Evolutionary conservation across 2,113 vertebrate genomes (phyloP), one percentile per base, ranked within the genome.

Genomic region (Ptyas mucosa): DNA sequence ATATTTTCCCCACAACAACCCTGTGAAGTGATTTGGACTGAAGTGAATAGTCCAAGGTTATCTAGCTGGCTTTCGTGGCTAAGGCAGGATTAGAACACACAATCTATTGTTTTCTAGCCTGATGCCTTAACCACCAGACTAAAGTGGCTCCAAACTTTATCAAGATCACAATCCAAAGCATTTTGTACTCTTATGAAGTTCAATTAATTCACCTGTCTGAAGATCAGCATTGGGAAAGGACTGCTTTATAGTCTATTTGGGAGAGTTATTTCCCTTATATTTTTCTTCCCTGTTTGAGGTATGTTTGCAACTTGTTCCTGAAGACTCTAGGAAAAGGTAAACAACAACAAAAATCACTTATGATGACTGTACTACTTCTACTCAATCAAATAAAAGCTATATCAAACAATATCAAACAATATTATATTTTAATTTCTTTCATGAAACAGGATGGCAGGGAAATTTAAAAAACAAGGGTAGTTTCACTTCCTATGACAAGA

Each of bases 141-240:
- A n/a, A n/a, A n/a, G n/a, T n/a, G n/a, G n/a, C n/a, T n/a, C n/a
- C n/a, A n/a, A n/a, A n/a, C n/a, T 61, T 87, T 90, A 53, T 46
- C 29, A 90, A 89, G 51, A 20, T 24, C 34, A 94, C 85, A 23
- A 53, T 94, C 91, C 87, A 93, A 75, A 93, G 81, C 43, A 46
- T 94, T 92, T 92, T 91, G 81, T 85, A 91, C 46, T 23, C 20
- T 58, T 88, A 89, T 51, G 18, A 21, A 46, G 46, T 46, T 89
- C 93, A 39, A 61, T 85, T 87, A 90, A 55, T 11, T 89, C 91
- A 87, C 23, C 46, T 64, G 57, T 54, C 75, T 86, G 54, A 53
- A 61, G 61, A 23, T 8, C 91, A 89, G 86, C 58, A 89, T 26
- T 61, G 54, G 69, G 90, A 89, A 87, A 87, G 57, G 61, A 26